Evolutionary conservation across 37 sponge, comb jelly and placozoan species (phyloP).

Genomic region (Oopsacas minuta): DNA sequence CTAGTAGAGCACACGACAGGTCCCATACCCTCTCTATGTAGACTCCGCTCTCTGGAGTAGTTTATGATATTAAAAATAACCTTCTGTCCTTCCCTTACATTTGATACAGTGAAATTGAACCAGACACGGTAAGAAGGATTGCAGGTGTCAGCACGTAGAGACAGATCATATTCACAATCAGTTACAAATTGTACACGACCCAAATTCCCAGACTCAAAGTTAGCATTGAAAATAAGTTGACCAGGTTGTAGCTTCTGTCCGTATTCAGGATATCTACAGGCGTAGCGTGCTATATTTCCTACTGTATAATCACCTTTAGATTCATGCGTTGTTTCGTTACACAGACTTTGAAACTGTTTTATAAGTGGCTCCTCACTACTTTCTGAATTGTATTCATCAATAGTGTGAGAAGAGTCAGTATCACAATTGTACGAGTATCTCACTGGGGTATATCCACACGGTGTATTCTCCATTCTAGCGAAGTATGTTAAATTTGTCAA

Average conservation of each 20-base stretch:
- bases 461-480: too few relatives aligned
- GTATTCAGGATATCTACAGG: not conserved
- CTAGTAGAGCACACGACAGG: slow-evolving; percentile 82
- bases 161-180: slow-evolving; percentile 86
- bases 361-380: too few relatives aligned
- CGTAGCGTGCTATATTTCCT: not conserved
- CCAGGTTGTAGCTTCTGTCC: not conserved
- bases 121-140: slow-evolving; percentile 79
- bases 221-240: slow-evolving; percentile 7
- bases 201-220: slow-evolving; percentile 55
- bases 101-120: slow-evolving; percentile 84
- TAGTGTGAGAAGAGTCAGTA: too few relatives aligned
- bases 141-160: slow-evolving; percentile 86
- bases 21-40: slow-evolving; percentile 88
- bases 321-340: not conserved
- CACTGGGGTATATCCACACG: too few relatives aligned
- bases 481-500: too few relatives aligned
- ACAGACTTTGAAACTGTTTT: not conserved
- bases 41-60: slow-evolving; percentile 86
- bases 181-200: slow-evolving; percentile 75
- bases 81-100: slow-evolving; percentile 54
- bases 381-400: too few relatives aligned
- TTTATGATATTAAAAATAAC: slow-evolving; percentile 90
- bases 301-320: not conserved
- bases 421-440: too few relatives aligned